These are phyloP conservation scores for Oreotrochilus melanogaster DNA, from an alignment of 2,113 vertebrate species.

Conservation along the genomic window DNA sequence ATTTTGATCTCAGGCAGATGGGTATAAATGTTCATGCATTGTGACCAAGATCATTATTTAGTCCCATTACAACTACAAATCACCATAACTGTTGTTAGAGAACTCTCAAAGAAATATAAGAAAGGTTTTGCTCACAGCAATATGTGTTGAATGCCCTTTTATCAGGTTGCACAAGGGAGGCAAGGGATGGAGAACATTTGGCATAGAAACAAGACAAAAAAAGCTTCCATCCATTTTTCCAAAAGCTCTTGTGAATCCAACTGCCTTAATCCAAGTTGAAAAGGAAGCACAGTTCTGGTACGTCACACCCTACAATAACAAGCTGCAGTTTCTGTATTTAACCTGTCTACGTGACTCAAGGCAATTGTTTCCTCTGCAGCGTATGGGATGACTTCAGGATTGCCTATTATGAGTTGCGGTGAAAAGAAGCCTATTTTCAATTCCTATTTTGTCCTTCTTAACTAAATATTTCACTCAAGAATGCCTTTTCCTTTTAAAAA, in stretches of 20 bases:
- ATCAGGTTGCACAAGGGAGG: neutral
- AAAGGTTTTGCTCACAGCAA: neutral
- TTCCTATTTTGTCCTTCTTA: neutral
- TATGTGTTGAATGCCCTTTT: neutral
- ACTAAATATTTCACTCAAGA: neutral
- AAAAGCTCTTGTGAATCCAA: slow-evolving; percentile 12
- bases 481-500: neutral
- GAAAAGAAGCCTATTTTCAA: neutral
- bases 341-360: neutral
- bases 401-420: neutral
- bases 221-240: slow-evolving; percentile 6
- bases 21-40: neutral
- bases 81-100: neutral
- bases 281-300: slow-evolving; percentile 19
- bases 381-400: neutral
- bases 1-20: neutral
- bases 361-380: neutral
- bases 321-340: slow-evolving; percentile 34
- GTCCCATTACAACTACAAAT: neutral
- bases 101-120: neutral
- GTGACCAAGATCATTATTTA: neutral
- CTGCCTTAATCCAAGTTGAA: slow-evolving; percentile 21
- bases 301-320: neutral
- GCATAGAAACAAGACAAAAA: slow-evolving; percentile 8
- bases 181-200: neutral